Base-by-base conservation (phyloP, 2,113 vertebrate species). In the Murina feae region DNA sequence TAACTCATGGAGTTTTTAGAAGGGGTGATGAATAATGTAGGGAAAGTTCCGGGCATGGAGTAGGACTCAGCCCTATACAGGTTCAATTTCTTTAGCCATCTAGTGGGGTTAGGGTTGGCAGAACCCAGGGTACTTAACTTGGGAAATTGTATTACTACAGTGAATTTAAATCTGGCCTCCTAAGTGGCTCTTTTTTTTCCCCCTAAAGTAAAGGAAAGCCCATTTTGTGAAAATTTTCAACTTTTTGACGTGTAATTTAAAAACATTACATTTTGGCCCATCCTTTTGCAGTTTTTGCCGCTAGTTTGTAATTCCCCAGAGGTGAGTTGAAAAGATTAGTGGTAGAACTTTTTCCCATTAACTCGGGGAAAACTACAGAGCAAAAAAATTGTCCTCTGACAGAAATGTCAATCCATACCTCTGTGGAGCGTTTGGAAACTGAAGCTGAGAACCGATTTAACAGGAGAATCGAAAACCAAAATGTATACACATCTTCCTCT, bases 241-340 rank as follows among this genome's bases (percentile, higher is more conserved):
- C 51, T 92, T 95, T 92, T 28, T 91, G 93, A 91, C 49, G 6
- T n/a, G 0, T 96, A 78, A 93, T 78, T 71, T 93, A 44, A 97
- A 95, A 90, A 86, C 89, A 60, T 28, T 89, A 39, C 3, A 79
- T 97, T 91, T 94, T 95, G 86, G 86, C 94, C 82, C 60, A 94
- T 66, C 51, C 42, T 97, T 91, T 92, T 85, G 82, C 53, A 6
- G 0, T 53, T 75, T 83, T 69, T 87, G 47, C 51, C 53, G 14
- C 63, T 86, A 23, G 84, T 89, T 90, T 90, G n/a, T 71, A 97
- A 94, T 93, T 96, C 87, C 81, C 81, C 89, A 68, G 81, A 96
- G 82, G 90, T 81, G 92, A 94, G 88, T 92, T 94, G 95, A 88
- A 94, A 96, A 97, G 89, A 97, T 97, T 96, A 97, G 91, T 80